Evolutionary conservation across 2,888 invertebrate genomes (phyloP), one percentile per base, ranked within the genome.

Genomic region (Athalia circularis): DNA sequence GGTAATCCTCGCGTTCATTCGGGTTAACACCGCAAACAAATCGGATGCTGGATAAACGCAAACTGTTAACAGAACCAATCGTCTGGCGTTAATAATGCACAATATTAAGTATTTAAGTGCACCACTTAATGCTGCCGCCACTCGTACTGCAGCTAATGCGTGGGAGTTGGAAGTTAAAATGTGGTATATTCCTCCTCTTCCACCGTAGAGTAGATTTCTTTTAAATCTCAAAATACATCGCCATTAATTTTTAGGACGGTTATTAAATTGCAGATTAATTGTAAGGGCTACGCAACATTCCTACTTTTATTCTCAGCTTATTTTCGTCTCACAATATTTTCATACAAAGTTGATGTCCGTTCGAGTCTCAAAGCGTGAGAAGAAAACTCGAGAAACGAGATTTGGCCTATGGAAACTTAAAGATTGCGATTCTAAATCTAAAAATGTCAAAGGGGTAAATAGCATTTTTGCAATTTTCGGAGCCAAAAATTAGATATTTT

Each of bases 31-130:
- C 64, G 64, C 68, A 52, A 68, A 68, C 72, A 47, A 72, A 72
- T 72, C 72, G 59, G 54, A 45, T 54, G 13, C 52, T n/a, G 54
- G 64, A 67, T 50, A 15, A 52, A 54, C 54, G 7, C 54, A n/a
- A 54, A 0, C 54, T n/a, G 29, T 29, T 29, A 54, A 54, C 9
- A 54, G 11, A 54, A 54, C 54, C 67, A 52, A 67, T 52, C 67
- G 52, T 50, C 29, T 29, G 29, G 43, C 29, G 72, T 59, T 72
- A 72, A 72, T 72, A 59, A 72, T 52, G 72, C 72, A 59, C 59
- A 72, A 72, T 29, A 29, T 72, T 72, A 72, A 57, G 6, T 72
- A 72, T 72, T 72, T 59, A 13, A 59, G 13, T 59, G 47, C 68
- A 48, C 11, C 52, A 68, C 52, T 68, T 68, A 13, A 43, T n/a